Evolutionary conservation across 2,113 vertebrate species (phyloP), one percentile per base, ranked within the genome.

Genomic region (Jacana jacana): DNA sequence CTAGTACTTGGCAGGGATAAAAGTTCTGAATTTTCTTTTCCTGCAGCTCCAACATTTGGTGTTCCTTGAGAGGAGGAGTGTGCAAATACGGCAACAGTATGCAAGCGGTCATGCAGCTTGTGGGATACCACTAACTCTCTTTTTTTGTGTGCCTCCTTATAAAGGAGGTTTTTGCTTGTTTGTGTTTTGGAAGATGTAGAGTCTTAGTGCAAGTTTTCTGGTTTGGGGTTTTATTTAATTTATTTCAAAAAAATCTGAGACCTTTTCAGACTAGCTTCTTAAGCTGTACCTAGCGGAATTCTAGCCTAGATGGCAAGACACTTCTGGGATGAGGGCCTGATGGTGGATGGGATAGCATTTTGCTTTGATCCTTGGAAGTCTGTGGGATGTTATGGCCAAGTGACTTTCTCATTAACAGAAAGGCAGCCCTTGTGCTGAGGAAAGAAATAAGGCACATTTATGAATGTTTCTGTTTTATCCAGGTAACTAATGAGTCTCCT

Each of bases 71-170:
- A 81, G 92, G 44, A 93, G 52, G 55, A 71, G 28, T 58, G n/a
- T 69, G 40, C 8, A 2, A 81, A 52, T 83, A 46, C n/a, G 40
- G 57, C 75, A 85, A 57, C 30, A 87, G 55, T 86, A 81, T 25
- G 31, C 76, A 72, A 69, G 60, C 3, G 8, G 78, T 89, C 78
- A 18, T 64, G 65, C 69, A 84, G 68, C 86, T 92, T 92, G 90
- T 95, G 92, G 88, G 82, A 94, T 95, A 93, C 92, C 86, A 85
- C 80, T 92, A 94, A 81, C 89, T 72, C 44, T 92, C 15, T 80
- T 69, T 76, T 48, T 64, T 72, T 66, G 30, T 92, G 65, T 46
- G 44, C 23, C n/a, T 85, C 83, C 65, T 87, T 46, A 48, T 28
- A 51, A 58, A 79, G 61, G 83, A 89, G 61, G 33, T 23, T 94